Base-by-base conservation (phyloP, 2,888 invertebrate species). In the Lasioglossum leucozonium region DNA sequence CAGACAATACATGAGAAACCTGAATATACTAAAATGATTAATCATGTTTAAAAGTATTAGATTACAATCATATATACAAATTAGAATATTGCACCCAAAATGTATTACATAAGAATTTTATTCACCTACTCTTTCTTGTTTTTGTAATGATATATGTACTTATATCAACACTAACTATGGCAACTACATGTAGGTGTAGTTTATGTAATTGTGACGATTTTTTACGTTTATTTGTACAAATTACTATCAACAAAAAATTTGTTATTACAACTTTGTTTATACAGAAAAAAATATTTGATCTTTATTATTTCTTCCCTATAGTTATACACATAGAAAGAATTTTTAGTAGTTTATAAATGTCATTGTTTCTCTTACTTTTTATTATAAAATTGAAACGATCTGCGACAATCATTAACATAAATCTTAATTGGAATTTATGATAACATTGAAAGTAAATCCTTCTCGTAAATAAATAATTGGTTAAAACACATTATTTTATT, bases 11-110 rank as follows among this genome's bases (percentile, higher is more conserved):
- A 79, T 40, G 10, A 72, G 67, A 51, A 80, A 81, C 62, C 71
- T 71, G 62, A 81, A 81, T 74, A 77, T 26, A 69, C 13, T 42
- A 72, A 67, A 67, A 69, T 77, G 42, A 72, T 72, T 71, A 77
- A 47, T 77, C 74, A 85, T 79, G 76, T 72, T 85, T 44, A 47
- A 79, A 85, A 69, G 18, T 74, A 72, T 75, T 72, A 62, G 74
- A 58, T 72, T 77, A 72, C 77, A 58, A 47, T 47, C 47, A 47
- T 47, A 47, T 47, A 47, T 79, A 40, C 10, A 42, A 77, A 77
- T 76, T 74, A 78, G 42, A 77, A 85, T 82, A 75, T 85, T 85
- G 44, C 30, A 81, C 62, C 74, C 18, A 26, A 81, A 72, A 77
- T 69, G 76, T 75, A 76, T 37, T 65, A 72, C 74, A 75, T 44